Evolutionary conservation across 1,140 invertebrate species (phyloP).

Genomic region (Cotesia glomerata): DNA sequence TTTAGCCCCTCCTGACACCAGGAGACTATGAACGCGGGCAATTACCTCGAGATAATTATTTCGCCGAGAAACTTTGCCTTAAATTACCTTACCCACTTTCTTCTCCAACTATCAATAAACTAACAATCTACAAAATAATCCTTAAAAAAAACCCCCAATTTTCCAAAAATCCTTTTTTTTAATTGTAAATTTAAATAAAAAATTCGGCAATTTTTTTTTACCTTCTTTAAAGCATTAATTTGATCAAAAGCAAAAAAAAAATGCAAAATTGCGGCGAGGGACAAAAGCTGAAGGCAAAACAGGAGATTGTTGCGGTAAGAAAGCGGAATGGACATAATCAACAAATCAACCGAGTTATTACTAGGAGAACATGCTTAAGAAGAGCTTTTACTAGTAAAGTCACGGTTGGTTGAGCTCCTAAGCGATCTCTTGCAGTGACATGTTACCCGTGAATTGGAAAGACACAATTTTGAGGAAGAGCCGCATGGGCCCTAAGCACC

Average conservation of each 20-base stretch:
- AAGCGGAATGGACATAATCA: slow-evolving; percentile 63
- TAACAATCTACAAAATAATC: too few species aligned
- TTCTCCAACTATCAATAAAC: too few species aligned
- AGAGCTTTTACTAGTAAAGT: not conserved
- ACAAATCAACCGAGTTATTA: slow-evolving; percentile 59
- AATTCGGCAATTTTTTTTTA: too few species aligned
- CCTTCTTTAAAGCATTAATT: too few species aligned
- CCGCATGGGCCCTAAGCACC: slow-evolving; percentile 60
- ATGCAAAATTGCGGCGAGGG: slow-evolving; percentile 22
- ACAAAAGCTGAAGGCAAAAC: slow-evolving; percentile 16
- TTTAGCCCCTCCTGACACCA: slow-evolving; percentile 59
- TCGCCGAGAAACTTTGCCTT: too few species aligned
- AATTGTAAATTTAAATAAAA: too few species aligned
- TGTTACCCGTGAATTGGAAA: slow-evolving; percentile 61
- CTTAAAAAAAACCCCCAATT: too few species aligned
- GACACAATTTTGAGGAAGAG: slow-evolving; percentile 65
- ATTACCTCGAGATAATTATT: not conserved
- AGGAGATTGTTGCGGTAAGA: slow-evolving; percentile 42
- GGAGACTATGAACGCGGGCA: slow-evolving; percentile 38
- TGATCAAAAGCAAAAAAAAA: not conserved
- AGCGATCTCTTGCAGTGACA: slow-evolving; percentile 32
- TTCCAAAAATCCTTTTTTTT: too few species aligned
- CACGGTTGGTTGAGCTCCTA: not conserved
- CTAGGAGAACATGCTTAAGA: slow-evolving; percentile 42
- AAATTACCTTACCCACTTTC: too few species aligned